phyloP scores from a whole-genome alignment of 2,113 vertebrate species.

The Electrona antarctica region DNA sequence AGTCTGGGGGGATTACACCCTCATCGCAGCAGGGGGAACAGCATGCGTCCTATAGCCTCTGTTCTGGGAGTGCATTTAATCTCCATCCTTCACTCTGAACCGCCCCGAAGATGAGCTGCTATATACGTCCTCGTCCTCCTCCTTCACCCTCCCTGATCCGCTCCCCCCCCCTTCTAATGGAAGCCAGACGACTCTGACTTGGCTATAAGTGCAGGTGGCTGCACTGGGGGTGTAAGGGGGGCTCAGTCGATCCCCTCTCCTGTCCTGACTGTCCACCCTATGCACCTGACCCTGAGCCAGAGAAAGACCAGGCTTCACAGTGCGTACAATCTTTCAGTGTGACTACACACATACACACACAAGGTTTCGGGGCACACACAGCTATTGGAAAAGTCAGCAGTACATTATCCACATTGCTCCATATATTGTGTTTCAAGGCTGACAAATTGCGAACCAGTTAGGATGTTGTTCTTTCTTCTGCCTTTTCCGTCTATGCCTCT shows the following conservation, averaged over 20 bases:
- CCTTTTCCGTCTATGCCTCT: conserved; percentile 35
- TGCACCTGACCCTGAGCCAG: conserved; percentile 28
- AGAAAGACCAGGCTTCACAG: conserved; percentile 7
- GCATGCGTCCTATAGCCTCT: conserved; percentile 57
- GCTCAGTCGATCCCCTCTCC: conserved; percentile 36
- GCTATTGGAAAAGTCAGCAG: conserved; percentile 24
- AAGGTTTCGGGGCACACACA: conserved; percentile 10
- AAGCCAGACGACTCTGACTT: conserved; percentile 14
- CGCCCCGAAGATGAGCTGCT: conserved; percentile 30
- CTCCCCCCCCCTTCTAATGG: neutral
- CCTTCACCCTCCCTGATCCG: neutral
- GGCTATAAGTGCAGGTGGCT: conserved; percentile 25
- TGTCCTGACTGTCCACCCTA: conserved; percentile 4
- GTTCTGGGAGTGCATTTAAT: conserved; percentile 56
- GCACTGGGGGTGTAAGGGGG: conserved; percentile 5
- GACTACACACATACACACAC: neutral
- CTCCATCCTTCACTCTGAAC: conserved; percentile 38
- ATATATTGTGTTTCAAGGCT: conserved; percentile 62
- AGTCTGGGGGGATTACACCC: conserved; percentile 73
- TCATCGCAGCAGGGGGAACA: conserved; percentile 66
- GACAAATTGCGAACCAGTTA: conserved; percentile 56
- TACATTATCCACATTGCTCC: conserved; percentile 34
- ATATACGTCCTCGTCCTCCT: neutral
- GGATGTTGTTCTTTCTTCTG: conserved; percentile 33
- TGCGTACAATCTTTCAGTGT: conserved; percentile 18